These are phyloP conservation scores for Apomyelois bistriatella DNA, from an alignment of 2,888 invertebrate genomes.

Conservation along the genomic window DNA sequence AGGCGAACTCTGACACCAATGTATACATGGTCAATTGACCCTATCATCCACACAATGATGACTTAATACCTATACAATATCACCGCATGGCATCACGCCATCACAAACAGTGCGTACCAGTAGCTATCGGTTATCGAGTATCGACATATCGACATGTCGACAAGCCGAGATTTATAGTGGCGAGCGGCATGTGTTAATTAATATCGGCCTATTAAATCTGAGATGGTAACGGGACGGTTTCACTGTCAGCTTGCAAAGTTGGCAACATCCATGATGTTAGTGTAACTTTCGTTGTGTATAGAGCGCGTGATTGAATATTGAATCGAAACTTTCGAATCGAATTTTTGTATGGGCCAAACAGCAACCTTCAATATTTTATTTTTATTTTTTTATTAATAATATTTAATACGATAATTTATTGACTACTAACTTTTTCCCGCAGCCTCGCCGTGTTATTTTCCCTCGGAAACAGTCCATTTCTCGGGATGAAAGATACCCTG, in stretches of 20 bases:
- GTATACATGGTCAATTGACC: too few relatives aligned
- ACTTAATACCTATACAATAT: background rate
- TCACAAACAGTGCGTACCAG: slow-evolving; percentile 22
- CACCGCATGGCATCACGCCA: slow-evolving; percentile 1
- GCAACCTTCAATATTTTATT: too few relatives aligned
- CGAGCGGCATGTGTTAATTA: slow-evolving; percentile 66
- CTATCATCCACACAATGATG: too few relatives aligned
- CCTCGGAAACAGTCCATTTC: too few relatives aligned
- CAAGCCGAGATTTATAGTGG: slow-evolving; percentile 60
- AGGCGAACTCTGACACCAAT: too few relatives aligned
- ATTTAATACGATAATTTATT: too few relatives aligned
- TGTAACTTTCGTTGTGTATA: slow-evolving; percentile 16
- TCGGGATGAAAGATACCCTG: too few relatives aligned
- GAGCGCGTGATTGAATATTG: background rate
- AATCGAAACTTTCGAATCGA: too few relatives aligned
- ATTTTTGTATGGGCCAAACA: too few relatives aligned
- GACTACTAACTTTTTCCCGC: too few relatives aligned
- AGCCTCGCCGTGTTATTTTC: too few relatives aligned
- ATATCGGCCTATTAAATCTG: slow-evolving; percentile 43
- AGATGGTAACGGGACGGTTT: slow-evolving; percentile 14
- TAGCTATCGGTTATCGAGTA: slow-evolving; percentile 26
- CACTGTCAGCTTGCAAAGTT: slow-evolving; percentile 27
- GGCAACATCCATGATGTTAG: background rate
- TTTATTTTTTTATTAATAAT: too few relatives aligned
- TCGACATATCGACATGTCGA: slow-evolving; percentile 57